Conservation (phyloP, 2,113 vertebrate genomes). For the Chamaea fasciata region DNA sequence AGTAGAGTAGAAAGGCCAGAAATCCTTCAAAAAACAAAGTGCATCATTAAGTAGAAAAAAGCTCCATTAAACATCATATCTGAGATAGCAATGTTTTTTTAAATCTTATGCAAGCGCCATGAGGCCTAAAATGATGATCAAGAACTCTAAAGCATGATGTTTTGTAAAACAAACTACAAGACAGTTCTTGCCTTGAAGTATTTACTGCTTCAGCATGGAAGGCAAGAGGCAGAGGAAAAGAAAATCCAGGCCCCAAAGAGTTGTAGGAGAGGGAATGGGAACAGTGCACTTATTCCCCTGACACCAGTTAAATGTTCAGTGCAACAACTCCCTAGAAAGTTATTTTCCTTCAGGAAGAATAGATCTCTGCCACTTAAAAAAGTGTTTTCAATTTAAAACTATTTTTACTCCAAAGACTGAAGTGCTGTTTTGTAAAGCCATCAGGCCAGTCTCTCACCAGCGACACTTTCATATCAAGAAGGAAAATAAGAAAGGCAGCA, state of each 20-base stretch:
- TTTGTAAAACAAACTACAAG: neutral
- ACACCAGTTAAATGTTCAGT: neutral
- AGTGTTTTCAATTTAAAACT: neutral
- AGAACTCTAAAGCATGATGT: neutral
- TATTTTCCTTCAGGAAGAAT: neutral
- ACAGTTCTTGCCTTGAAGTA: neutral
- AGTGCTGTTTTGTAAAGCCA: neutral
- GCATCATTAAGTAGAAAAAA: neutral
- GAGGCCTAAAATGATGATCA: neutral
- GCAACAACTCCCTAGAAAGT: neutral
- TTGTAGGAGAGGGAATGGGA: neutral
- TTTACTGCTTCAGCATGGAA: neutral
- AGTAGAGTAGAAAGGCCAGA: neutral
- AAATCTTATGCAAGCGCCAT: rapidly evolving
- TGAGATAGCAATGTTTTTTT: neutral
- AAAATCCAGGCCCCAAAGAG: neutral
- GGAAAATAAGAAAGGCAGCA: neutral
- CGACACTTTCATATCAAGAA: neutral
- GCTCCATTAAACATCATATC: neutral
- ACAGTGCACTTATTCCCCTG: neutral
- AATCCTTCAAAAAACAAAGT: neutral
- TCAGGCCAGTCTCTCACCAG: neutral
- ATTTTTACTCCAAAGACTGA: neutral
- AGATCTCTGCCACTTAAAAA: neutral
- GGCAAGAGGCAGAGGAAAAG: neutral